phyloP scores from a whole-genome alignment of 2,113 vertebrate genomes.

The Rhegmatorhina hoffmannsi region DNA sequence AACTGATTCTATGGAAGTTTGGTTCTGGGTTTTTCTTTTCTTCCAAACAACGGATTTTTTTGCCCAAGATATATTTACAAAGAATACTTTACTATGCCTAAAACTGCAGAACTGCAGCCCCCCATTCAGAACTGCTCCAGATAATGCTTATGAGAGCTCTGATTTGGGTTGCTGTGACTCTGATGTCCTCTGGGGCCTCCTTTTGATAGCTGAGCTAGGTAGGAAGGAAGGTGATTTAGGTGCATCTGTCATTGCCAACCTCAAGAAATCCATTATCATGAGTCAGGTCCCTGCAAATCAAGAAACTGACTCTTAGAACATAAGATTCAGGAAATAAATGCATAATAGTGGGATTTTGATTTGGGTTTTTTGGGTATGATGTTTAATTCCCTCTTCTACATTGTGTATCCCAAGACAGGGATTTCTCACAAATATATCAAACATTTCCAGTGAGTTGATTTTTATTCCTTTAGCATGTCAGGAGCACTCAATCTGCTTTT shows the following conservation, averaged over 20 bases:
- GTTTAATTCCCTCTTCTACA: not conserved
- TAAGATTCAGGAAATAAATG: not conserved
- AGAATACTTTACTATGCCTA: not conserved
- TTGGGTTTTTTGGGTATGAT: not conserved
- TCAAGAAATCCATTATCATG: not conserved
- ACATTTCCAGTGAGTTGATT: not conserved
- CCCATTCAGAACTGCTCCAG: not conserved
- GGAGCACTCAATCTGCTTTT: conserved; percentile 5
- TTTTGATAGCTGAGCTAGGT: not conserved
- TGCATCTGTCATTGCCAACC: not conserved
- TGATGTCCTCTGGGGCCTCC: not conserved
- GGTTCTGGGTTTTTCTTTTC: not conserved
- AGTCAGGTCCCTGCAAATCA: not conserved
- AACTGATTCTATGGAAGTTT: not conserved
- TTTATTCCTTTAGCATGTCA: not conserved
- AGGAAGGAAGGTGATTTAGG: not conserved
- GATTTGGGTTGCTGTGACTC: not conserved
- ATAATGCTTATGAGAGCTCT: not conserved
- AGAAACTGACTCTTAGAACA: not conserved
- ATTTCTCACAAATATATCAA: not conserved
- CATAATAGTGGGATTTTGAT: not conserved
- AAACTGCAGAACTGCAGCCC: not conserved
- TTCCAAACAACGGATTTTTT: not conserved
- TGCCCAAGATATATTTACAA: not conserved
- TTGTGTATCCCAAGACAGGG: not conserved